These are phyloP conservation scores for Gasterosteus aculeatus DNA, from an alignment of 2,113 vertebrate genomes.

Conservation along the genomic window DNA sequence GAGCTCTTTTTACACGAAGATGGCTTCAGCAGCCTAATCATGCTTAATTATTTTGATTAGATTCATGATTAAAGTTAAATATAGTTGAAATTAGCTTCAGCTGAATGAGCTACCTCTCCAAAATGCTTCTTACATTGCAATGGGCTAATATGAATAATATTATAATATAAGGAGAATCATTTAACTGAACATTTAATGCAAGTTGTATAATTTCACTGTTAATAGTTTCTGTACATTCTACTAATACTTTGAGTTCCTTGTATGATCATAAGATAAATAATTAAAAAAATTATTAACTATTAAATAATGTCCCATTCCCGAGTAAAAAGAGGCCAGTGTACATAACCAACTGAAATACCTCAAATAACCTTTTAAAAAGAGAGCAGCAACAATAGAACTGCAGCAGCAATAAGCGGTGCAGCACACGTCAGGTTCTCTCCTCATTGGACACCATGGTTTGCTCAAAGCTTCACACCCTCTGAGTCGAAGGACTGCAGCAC, in stretches of 20 bases:
- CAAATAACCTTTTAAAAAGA: too few species aligned
- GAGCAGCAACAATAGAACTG: too few species aligned
- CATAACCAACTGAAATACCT: too few species aligned
- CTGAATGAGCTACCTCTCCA: background rate
- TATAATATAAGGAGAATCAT: background rate
- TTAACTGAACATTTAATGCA: background rate
- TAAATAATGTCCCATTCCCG: too few species aligned
- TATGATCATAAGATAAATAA: background rate
- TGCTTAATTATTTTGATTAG: background rate
- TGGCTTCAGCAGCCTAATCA: background rate
- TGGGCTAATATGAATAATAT: background rate
- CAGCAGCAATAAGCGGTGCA: too few species aligned
- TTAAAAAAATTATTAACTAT: too few species aligned
- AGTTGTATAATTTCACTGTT: background rate
- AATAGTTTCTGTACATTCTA: background rate
- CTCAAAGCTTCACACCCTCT: too few species aligned
- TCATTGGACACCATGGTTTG: too few species aligned
- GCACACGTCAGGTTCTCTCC: too few species aligned
- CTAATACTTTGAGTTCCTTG: background rate
- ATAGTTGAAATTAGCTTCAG: background rate
- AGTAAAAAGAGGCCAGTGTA: too few species aligned
- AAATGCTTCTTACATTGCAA: background rate
- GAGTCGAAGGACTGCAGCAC: too few species aligned
- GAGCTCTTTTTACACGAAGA: too few species aligned
- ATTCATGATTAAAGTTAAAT: background rate